phyloP scores from a whole-genome alignment of 2,113 vertebrate genomes.

The Morone saxatilis region DNA sequence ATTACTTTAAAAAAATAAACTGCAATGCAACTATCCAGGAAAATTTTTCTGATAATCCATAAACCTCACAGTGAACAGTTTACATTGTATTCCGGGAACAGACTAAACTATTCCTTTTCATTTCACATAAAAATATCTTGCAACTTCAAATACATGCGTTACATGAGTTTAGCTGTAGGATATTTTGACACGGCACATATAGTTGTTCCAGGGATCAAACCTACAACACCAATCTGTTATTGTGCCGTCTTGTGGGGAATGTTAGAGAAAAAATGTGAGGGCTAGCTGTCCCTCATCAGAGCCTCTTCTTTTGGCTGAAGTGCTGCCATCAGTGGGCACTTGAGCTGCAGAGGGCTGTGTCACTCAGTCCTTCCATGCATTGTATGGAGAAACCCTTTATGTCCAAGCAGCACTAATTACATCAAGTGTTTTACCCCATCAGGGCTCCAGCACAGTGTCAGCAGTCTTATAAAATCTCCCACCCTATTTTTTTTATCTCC shows the following conservation, averaged over 20 bases:
- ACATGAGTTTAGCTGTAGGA: background rate
- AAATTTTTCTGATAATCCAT: background rate
- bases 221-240: slow-evolving; percentile 3
- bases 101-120: background rate
- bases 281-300: slow-evolving; percentile 33
- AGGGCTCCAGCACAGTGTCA: slow-evolving; percentile 17
- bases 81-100: background rate
- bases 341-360: slow-evolving; percentile 49
- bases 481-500: background rate
- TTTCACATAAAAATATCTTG: background rate
- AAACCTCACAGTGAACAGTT: background rate
- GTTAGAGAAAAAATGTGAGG: slow-evolving; percentile 10
- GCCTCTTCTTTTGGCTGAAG: slow-evolving; percentile 63
- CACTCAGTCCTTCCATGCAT: slow-evolving; percentile 35
- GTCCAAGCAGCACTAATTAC: slow-evolving; percentile 58
- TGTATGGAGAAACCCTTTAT: slow-evolving; percentile 52
- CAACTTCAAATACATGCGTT: background rate
- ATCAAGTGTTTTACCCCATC: slow-evolving; percentile 10
- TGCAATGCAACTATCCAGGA: no score
- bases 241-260: slow-evolving; percentile 38
- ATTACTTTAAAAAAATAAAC: background rate
- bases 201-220: background rate
- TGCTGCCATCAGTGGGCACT: slow-evolving; percentile 60
- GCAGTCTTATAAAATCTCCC: slow-evolving; percentile 17
- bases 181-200: slow-evolving; percentile 2